phyloP scores from a whole-genome alignment of 2,797 vertebrate genomes.

The Coregonus ussuriensis region DNA sequence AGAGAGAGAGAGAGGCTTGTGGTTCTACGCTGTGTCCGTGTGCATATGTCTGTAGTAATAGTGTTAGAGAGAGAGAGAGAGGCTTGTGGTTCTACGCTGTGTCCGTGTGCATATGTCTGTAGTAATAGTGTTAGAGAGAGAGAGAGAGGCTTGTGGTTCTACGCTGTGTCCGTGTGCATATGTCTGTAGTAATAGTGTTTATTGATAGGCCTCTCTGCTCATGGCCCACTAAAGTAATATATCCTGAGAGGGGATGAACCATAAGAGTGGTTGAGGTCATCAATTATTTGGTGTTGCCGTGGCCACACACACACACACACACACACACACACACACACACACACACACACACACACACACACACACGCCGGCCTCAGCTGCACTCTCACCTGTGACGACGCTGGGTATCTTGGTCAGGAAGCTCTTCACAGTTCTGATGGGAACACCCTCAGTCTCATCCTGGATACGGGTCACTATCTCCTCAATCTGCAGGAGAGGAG shows the following conservation, averaged over 20 bases:
- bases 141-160: too few relatives aligned
- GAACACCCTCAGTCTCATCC: constrained; percentile 93
- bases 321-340: too few relatives aligned
- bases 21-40: constrained; percentile 16
- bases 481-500: constrained; percentile 84
- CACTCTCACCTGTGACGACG: constrained; percentile 87
- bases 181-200: constrained; percentile 57
- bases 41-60: too few relatives aligned
- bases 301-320: not conserved
- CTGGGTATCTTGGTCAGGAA: constrained; percentile 99
- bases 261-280: constrained; percentile 48
- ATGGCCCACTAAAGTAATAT: constrained; percentile 46
- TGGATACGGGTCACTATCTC: constrained; percentile 92
- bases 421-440: constrained; percentile 97
- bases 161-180: not conserved
- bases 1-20: not conserved
- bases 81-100: not conserved
- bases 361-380: too few relatives aligned
- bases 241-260: constrained; percentile 43
- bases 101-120: not conserved
- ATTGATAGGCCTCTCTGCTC: constrained; percentile 58
- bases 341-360: too few relatives aligned
- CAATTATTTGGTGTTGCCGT: constrained; percentile 37
- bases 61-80: too few relatives aligned
- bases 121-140: too few relatives aligned